phyloP scores from a whole-genome alignment of 1,140 invertebrate species.

The Dryas iulia region DNA sequence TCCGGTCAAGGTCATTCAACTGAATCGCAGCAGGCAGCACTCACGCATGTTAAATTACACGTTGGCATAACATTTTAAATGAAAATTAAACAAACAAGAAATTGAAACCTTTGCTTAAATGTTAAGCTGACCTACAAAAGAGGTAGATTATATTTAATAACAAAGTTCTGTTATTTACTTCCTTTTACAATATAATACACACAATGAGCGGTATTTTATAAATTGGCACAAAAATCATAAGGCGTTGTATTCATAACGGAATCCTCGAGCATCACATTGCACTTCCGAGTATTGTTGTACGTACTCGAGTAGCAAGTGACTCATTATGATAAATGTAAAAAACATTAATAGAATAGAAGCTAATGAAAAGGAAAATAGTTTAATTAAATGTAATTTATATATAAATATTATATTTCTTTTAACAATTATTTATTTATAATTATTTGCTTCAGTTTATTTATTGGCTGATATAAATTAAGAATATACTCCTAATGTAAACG shows the following conservation, averaged over 20 bases:
- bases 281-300: not conserved
- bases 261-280: not conserved
- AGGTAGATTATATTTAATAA: not conserved
- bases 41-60: slow-evolving; percentile 5
- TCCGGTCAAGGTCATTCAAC: slow-evolving; percentile 47
- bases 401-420: not conserved
- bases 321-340: not conserved
- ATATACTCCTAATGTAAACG: slow-evolving; percentile 11
- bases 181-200: not conserved
- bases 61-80: not conserved
- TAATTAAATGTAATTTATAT: not conserved
- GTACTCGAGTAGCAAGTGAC: not conserved
- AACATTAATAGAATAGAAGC: not conserved
- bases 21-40: slow-evolving; percentile 2
- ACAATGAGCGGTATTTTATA: slow-evolving; percentile 1
- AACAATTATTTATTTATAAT: not conserved
- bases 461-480: not conserved
- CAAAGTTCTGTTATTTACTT: not conserved
- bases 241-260: not conserved
- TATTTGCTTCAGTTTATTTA: not conserved
- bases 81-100: not conserved
- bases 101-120: not conserved
- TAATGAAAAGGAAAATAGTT: not conserved
- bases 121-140: not conserved
- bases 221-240: slow-evolving; percentile 1